Base-by-base conservation (phyloP, 2,113 vertebrate species). In the Rhinopomastus cyanomelas region DNA sequence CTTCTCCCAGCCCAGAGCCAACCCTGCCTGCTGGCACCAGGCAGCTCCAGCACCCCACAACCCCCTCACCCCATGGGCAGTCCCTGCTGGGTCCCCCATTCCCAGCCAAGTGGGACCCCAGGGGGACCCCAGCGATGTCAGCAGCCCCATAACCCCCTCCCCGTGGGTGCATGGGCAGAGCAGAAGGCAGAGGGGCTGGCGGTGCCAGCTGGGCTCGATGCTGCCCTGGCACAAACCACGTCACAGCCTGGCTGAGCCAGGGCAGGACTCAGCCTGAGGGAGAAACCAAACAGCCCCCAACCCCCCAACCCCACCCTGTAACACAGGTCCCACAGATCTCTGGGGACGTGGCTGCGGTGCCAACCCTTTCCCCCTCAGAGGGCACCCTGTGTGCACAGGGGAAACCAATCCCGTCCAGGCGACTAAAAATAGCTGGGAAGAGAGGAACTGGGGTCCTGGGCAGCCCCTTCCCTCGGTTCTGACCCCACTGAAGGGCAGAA, bases 381-480 rank as follows among this genome's bases (percentile, higher is more conserved):
- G 60, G 71, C 73, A 44, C 39, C 39, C 78, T 4, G 30, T 59
- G 53, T 18, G 67, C 61, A 51, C 1, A 27, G 76, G 36, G 27
- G 19, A 29, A 26, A 87, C 37, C 32, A 71, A 88, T 53, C 55
- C 87, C 57, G 79, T 30, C 89, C 87, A 80, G 51, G 62, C 67
- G 84, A 36, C 95, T 94, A 93, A 94, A 96, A 94, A 95, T 95
- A 94, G 15, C 93, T 48, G 27, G 48, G 94, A 85, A 78, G 80
- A 92, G 92, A 92, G 91, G 93, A 96, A 95, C 88, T 79, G 81
- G 90, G 90, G 87, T 88, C 80, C 85, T 87, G 6, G 8, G 77
- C 90, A 78, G 39, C 78, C 81, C 85, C 22, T 8, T 46, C 64
- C 76, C 37, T 46, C 4, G 49, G 44, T 80, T 59, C 94, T 96